phyloP scores from a whole-genome alignment of 37 sponge, comb jelly and placozoan species.

The Agelas oroides region DNA sequence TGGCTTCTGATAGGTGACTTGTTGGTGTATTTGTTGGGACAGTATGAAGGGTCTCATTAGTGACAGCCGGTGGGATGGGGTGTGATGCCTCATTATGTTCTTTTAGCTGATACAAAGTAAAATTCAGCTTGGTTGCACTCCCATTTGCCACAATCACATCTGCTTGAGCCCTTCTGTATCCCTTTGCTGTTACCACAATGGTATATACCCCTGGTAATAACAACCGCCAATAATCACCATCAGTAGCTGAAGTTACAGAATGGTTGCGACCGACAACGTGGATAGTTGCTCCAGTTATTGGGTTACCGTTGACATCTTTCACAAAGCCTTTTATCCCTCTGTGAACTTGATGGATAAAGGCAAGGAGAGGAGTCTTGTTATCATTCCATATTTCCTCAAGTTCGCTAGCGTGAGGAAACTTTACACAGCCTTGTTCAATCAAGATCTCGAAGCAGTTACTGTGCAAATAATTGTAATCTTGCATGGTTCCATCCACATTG shows the following conservation, averaged over 20 bases:
- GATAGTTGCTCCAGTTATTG: constrained; percentile 68
- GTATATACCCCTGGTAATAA: constrained; percentile 78
- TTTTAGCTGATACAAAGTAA: no score
- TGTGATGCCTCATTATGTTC: no score
- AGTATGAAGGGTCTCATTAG: no score
- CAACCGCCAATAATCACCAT: constrained; percentile 94
- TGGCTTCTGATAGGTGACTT: no score
- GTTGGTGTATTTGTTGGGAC: no score
- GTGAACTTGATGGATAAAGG: constrained; percentile 84
- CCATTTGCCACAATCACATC: constrained; percentile 30
- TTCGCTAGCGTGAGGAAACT: constrained; percentile 72
- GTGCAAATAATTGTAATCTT: no score
- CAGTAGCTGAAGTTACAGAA: constrained; percentile 54
- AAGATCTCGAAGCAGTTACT: constrained; percentile 96
- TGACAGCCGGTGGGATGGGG: no score
- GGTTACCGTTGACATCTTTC: constrained; percentile 23
- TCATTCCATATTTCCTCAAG: constrained; percentile 83
- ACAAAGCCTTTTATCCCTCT: constrained; percentile 88
- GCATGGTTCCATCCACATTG: no score
- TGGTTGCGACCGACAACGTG: constrained; percentile 61
- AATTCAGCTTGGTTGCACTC: constrained; percentile 38
- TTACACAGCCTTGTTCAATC: constrained; percentile 89
- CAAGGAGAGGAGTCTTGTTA: constrained; percentile 74
- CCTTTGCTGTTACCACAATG: constrained; percentile 40
- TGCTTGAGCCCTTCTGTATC: constrained; percentile 5